Base-by-base conservation (phyloP, 2,888 invertebrate species). In the Holacanthella duospinosa region DNA sequence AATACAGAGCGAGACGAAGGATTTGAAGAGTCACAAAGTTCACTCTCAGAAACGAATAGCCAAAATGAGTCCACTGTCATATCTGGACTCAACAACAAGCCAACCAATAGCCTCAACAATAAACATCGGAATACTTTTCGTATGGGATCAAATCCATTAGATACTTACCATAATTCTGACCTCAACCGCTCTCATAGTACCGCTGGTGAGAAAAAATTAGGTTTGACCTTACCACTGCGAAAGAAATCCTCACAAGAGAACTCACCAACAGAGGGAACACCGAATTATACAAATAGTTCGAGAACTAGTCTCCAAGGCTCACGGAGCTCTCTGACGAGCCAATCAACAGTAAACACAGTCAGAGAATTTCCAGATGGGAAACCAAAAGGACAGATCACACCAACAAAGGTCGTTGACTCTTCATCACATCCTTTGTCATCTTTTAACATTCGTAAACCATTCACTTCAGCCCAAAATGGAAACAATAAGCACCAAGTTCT, bases 1-100 rank as follows among this genome's bases (percentile, higher is more conserved):
- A 68, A 67, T 48, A 66, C 70, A 25, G 90, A 91, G 73, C 88
- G 89, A 74, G 92, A 92, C 75, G 91, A 92, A 80, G 91, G 92
- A 9, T 92, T 92, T 74, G 91, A 92, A 76, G 92, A 92, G 79
- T 89, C 89, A 0, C 90, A 90, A 75, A 90, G 89, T 75, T 80
- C 91, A 60, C 88, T 89, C 74, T 90, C 90, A 0, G 90, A 90
- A 76, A 89, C 88, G 6, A 85, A 89, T 2, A 89, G 89, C 55
- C 89, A 89, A 74, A 89, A 89, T 54, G 88, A 89, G 1, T 59
- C 36, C 43, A 24, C 55, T 2, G 43, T 29, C 59, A 43, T 19
- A n/a, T 28, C 27, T 9, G 19, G 26, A 24, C 6, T 43, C 2
- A 29, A 21, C 1, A 54, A 43, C 21, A 60, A 26, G 61, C 25